A percentile compares a stretch with the other conserved stretches of the same genome.
Evolutionary conservation across 2,888 invertebrate species (phyloP).

Genomic region (Plutella xylostella): DNA sequence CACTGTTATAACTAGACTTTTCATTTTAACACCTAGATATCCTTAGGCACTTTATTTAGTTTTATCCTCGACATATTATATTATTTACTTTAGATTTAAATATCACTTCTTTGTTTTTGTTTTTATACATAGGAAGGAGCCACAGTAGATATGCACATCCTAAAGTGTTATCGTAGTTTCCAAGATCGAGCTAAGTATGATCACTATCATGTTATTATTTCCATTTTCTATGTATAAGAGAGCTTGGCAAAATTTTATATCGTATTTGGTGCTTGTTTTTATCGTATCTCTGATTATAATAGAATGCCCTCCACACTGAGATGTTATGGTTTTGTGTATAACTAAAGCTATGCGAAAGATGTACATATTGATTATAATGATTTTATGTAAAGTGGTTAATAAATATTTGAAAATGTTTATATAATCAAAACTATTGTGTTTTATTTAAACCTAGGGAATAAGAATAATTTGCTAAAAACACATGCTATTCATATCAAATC

Average conservation of each 20-base stretch:
- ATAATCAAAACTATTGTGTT: conserved; percentile 43
- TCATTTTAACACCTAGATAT: conserved; percentile 1
- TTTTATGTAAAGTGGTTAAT: conserved; percentile 71
- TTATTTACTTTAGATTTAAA: conserved; percentile 48
- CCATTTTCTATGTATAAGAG: conserved; percentile 39
- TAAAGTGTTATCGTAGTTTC: neutral
- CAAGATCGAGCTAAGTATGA: neutral
- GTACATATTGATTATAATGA: conserved; percentile 63
- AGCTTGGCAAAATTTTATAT: conserved; percentile 58
- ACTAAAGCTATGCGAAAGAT: conserved; percentile 64
- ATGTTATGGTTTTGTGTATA: conserved; percentile 62
- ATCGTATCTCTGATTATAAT: conserved; percentile 41
- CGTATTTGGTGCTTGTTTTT: conserved; percentile 64
- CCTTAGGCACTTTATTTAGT: conserved; percentile 22
- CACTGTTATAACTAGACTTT: neutral
- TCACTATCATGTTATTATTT: conserved; percentile 8
- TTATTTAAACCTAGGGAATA: too few relatives aligned
- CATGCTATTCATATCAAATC: too few relatives aligned
- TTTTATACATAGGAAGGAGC: conserved; percentile 19
- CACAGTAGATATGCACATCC: neutral
- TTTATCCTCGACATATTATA: conserved; percentile 40
- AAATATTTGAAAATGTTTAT: conserved; percentile 71
- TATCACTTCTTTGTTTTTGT: too few relatives aligned
- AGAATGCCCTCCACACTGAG: conserved; percentile 66
- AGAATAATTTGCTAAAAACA: too few relatives aligned